phyloP scores from a whole-genome alignment of 2,797 vertebrate genomes.

The Onychomys leucogaster region DNA sequence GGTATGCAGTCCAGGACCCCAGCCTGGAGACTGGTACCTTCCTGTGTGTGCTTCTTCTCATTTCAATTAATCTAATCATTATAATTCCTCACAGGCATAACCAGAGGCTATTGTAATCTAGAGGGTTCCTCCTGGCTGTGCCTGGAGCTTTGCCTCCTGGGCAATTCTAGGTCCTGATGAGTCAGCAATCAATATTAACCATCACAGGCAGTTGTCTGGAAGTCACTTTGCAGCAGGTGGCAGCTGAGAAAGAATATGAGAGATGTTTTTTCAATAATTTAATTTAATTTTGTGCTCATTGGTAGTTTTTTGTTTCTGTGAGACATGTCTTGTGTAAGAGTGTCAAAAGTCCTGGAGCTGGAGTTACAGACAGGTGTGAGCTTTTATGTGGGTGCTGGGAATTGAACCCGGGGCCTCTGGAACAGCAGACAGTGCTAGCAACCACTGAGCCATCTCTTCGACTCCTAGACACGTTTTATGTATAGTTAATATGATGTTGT shows the following conservation, averaged over 20 bases:
- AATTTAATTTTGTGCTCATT: not conserved
- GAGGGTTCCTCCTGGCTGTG: too few species aligned
- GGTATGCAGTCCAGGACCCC: not conserved
- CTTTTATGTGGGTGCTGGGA: not conserved
- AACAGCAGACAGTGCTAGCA: not conserved
- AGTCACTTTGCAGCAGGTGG: not conserved
- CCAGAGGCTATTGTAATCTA: not conserved
- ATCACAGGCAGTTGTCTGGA: not conserved
- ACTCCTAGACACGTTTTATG: not conserved
- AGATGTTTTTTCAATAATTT: not conserved
- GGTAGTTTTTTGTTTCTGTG: not conserved
- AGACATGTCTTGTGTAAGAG: not conserved
- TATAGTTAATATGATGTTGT: not conserved
- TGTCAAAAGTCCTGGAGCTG: not conserved
- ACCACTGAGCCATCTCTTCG: not conserved
- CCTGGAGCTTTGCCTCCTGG: not conserved
- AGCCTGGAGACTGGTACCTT: not conserved
- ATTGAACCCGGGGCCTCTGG: not conserved
- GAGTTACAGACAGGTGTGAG: not conserved
- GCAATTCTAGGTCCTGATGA: not conserved
- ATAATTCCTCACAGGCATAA: not conserved
- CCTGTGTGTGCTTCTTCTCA: not conserved
- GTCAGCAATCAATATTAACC: not conserved
- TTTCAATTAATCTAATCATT: not conserved
- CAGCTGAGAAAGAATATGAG: not conserved